Conservation (phyloP, 64 coral and sea anemone species). For the Stylophora pistillata region DNA sequence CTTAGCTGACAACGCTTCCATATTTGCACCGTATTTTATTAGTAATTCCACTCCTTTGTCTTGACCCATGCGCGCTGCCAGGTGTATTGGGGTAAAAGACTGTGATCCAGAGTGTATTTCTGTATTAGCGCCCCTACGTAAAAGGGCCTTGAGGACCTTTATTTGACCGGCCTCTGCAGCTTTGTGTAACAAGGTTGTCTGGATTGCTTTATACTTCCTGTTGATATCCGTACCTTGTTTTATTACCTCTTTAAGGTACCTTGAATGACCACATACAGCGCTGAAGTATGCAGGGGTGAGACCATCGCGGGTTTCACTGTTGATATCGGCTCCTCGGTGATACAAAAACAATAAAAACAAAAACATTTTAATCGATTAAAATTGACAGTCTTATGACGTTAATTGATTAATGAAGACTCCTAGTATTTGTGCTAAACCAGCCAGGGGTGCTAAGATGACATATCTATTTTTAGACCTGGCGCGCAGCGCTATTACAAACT, state of each 20-base stretch:
- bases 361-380: no score
- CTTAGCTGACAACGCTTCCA: background rate
- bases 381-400: no score
- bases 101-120: slow-evolving; percentile 5
- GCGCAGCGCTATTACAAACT: no score
- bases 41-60: slow-evolving; percentile 10
- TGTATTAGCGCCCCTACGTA: background rate
- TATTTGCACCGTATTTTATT: slow-evolving; percentile 26
- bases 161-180: background rate
- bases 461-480: no score
- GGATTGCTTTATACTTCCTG: background rate
- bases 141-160: slow-evolving; percentile 12
- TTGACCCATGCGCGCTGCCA: background rate
- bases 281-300: slow-evolving; percentile 46
- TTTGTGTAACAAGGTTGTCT: slow-evolving; percentile 20
- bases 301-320: slow-evolving; percentile 44
- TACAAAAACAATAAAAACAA: background rate
- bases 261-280: slow-evolving; percentile 42
- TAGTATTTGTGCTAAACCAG: no score
- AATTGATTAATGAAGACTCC: no score
- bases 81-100: slow-evolving; percentile 10
- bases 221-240: slow-evolving; percentile 59
- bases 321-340: slow-evolving; percentile 67
- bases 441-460: no score
- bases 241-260: slow-evolving; percentile 54